Base-by-base conservation (phyloP, 35 echinoderm and acorn worm genomes). In the Hemicentrotus pulcherrimus region DNA sequence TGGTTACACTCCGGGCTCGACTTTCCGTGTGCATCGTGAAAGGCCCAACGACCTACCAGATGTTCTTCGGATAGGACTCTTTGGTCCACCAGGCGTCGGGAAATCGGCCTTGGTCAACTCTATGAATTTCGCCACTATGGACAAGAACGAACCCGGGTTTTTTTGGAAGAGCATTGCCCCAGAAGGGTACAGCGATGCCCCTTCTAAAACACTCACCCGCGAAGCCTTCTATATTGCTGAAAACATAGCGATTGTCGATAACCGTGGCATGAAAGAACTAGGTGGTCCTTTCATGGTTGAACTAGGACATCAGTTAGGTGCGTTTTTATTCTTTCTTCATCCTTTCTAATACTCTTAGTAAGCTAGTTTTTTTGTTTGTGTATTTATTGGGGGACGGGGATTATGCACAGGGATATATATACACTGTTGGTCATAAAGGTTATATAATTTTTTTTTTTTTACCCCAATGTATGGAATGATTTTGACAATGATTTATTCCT, bases 91-190 rank as follows among this genome's bases (percentile, higher is more conserved):
- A 46, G 91, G 32, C 24, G 32, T 47, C 0, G 91, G 91, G 13
- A 92, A 92, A 48, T 92, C 91, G 32, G 91, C 91, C 5, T 47
- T 92, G 30, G 41, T 92, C 41, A 92, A 92, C 46, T 92, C 91
- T 2, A 28, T 48, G 46, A 92, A 32, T 5, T 47, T 32, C 28
- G 91, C 46, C 32, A 47, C 91, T n/a, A 28, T 19, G 46, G 45
- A 45, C 7, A 46, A 47, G 28, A 13, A 11, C 19, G n/a, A 88
- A 4, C 30, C 9, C 9, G 52, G 52, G 0, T 59, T 59, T 59
- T 13, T 59, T 14, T 92, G 91, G 91, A 3, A 28, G 10, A 35
- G 41, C 91, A 35, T 46, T 28, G 45, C 91, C 91, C 91, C 91
- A 9, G 91, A 92, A 92, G 91, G 32, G 45, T 46, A 32, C 46